phyloP scores from a whole-genome alignment of 2,888 invertebrate genomes.

The Perdita meconis region DNA sequence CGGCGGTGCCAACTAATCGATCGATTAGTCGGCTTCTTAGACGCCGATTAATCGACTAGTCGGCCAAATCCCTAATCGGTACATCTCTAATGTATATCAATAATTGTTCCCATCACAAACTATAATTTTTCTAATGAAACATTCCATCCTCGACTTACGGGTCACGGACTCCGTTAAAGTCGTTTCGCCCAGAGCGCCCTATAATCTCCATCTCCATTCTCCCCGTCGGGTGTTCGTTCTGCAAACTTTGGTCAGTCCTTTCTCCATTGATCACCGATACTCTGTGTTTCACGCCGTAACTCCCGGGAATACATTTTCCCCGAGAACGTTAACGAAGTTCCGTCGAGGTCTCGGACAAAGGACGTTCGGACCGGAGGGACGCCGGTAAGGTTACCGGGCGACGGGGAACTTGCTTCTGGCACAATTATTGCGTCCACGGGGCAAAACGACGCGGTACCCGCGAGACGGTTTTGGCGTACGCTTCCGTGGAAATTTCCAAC shows the following conservation, averaged over 20 bases:
- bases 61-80: no score
- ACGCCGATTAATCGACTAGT: no score
- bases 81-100: no score
- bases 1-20: no score
- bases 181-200: no score
- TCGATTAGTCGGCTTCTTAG: no score
- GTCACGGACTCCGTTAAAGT: no score
- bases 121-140: no score
- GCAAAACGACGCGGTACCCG: background rate
- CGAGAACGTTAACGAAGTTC: slow-evolving; percentile 41
- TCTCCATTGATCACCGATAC: slow-evolving; percentile 43
- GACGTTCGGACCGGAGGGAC: slow-evolving; percentile 11
- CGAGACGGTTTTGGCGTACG: background rate
- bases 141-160: no score
- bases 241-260: background rate
- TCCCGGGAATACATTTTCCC: slow-evolving; percentile 58
- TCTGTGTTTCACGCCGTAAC: slow-evolving; percentile 9
- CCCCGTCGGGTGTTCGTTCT: slow-evolving; percentile 2
- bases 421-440: slow-evolving; percentile 1
- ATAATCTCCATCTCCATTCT: slow-evolving; percentile 1
- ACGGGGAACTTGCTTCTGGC: slow-evolving; percentile 4
- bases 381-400: background rate
- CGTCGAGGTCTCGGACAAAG: slow-evolving; percentile 54
- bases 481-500: slow-evolving; percentile 4
- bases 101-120: no score